These are phyloP conservation scores for Tylochromis polylepis DNA, from an alignment of 2,113 vertebrate species.

Conservation along the genomic window DNA sequence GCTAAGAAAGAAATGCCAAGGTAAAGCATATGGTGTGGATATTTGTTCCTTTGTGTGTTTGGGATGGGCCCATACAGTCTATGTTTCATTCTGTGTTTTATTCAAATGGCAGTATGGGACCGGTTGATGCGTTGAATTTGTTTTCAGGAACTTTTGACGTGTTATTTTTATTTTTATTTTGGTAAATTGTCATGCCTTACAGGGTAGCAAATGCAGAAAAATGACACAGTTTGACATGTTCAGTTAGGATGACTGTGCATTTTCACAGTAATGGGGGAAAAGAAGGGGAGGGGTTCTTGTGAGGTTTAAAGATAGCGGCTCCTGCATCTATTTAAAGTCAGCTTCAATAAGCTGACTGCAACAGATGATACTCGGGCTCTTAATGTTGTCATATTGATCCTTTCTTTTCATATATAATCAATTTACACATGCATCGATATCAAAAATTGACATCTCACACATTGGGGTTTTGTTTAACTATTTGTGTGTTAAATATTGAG, in stretches of 20 bases:
- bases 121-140: background rate
- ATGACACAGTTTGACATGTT: background rate
- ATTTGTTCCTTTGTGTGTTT: background rate
- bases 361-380: background rate
- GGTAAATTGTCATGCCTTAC: background rate
- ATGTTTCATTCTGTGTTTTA: background rate
- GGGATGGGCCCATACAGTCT: background rate
- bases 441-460: background rate
- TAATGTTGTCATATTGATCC: background rate
- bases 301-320: slow-evolving; percentile 32
- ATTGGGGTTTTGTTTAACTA: background rate
- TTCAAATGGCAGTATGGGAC: background rate
- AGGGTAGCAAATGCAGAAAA: background rate
- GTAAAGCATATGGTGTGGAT: background rate
- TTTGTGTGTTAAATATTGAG: background rate
- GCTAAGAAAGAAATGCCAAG: slow-evolving; percentile 20
- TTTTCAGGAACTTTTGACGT: background rate
- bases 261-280: slow-evolving; percentile 29
- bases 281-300: background rate
- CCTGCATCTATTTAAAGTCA: slow-evolving; percentile 38
- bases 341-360: background rate
- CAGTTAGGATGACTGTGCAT: slow-evolving; percentile 43
- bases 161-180: background rate
- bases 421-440: background rate
- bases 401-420: background rate